Base-by-base conservation (phyloP, 1,140 invertebrate species). In the Drosophila ficusphila region DNA sequence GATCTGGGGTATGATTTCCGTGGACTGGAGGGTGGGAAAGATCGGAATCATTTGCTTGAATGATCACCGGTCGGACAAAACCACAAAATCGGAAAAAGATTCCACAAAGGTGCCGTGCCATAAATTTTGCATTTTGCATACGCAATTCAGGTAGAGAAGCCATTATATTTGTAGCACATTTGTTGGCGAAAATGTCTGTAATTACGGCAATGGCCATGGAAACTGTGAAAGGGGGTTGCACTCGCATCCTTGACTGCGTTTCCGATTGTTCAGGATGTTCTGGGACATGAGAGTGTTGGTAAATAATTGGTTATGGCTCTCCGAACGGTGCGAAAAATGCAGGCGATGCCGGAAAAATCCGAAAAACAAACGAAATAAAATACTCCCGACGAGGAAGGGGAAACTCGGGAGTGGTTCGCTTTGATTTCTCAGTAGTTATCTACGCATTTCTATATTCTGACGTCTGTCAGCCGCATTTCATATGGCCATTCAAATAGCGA, bases 131-230 rank as follows among this genome's bases (percentile, higher is more conserved):
- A 21, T 47, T 71, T 71, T 71, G 69, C 69, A 72, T 72, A 72
- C 21, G 68, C 69, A 72, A 73, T 69, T 60, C 79, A 85, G 76
- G 81, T 83, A 86, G 64, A 79, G 46, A 67, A 71, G 18, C 58
- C 79, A 82, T 83, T 83, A 75, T 85, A 76, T 72, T 76, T 81
- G 81, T 72, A 79, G 83, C 79, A 86, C 60, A 83, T 86, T 83
- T 76, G 79, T 71, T 86, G 71, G 61, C 71, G 38, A 86, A 86
- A 83, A 79, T 86, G 79, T 83, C 76, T 79, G 61, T 83, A 83
- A 83, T 83, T 83, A 83, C 71, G 60, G 47, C 69, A 76, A 72
- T 85, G 79, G 58, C 29, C 61, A 60, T 56, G 57, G 57, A 44
- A 44, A 21, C 27, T 52, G 33, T 9, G 41, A 34, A 18, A 52